Evolutionary conservation across 2,797 vertebrate genomes (phyloP), one percentile per base, ranked within the genome.

Genomic region (Salarias fasciatus): DNA sequence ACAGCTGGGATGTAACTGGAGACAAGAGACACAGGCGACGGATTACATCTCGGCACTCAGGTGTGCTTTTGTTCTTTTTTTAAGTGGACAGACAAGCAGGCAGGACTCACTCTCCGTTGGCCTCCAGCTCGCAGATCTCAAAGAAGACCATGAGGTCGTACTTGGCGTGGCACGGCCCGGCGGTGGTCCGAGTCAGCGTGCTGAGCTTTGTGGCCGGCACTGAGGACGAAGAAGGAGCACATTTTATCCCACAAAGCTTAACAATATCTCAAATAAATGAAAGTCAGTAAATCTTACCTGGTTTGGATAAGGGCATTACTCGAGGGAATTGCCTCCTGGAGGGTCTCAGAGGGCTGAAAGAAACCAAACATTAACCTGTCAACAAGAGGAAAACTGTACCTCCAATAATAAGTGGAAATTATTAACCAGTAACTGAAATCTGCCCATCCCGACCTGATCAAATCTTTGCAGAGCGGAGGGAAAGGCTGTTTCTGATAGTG

Each of bases 401-500:
- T n/a, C n/a, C n/a, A n/a, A n/a, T 10, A 18, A 49, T 12, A 44
- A 36, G 35, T n/a, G 5, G 31, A 44, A 24, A 37, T 40, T 18
- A 38, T 4, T 29, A 13, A 52, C 6, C 6, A 36, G 14, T 11
- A 35, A 53, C 2, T 10, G 8, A 3, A 24, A 24, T 24, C 6
- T 35, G 1, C 24, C 7, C 3, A 29, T 37, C 11, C 77, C 77
- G 11, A 98, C 97, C 97, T 98, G 84, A 98, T 95, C 38, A 98
- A 93, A 0, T 98, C 97, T 88, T 99, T 99, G 93, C 97, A 99
- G 69, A 98, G 94, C 0, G 94, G 95, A 0, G 95, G 98, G 85
- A 99, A 99, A 0, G 97, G 97, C 60, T 98, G 96, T 75, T 98
- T 98, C 88, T 99, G 98, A 85, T 98, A 98, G 87, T 99, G 98